These are phyloP conservation scores for Sarcophaga peregrina DNA, from an alignment of 1,140 invertebrate genomes.

Conservation along the genomic window DNA sequence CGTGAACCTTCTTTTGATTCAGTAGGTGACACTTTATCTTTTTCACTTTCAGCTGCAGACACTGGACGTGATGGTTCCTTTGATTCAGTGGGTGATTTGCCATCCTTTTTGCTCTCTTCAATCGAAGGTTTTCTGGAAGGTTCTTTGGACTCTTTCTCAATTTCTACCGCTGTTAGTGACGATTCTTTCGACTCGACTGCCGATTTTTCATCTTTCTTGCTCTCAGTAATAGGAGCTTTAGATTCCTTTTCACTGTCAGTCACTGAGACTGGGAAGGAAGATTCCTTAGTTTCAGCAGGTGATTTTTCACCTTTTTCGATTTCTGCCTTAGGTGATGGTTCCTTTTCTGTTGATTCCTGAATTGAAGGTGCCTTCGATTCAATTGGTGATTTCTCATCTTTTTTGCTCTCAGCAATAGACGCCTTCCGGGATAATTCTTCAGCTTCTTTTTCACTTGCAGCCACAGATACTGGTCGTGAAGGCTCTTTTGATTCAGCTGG, in stretches of 20 bases:
- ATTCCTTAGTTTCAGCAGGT: conserved; percentile 19
- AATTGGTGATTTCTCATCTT: conserved; percentile 19
- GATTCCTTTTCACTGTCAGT: conserved; percentile 32
- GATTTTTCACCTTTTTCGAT: conserved; percentile 42
- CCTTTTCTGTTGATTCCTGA: not conserved
- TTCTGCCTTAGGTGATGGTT: conserved; percentile 34
- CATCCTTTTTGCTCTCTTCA: conserved; percentile 39
- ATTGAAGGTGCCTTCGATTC: conserved; percentile 36
- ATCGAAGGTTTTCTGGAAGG: conserved; percentile 43
- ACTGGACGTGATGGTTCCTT: not conserved
- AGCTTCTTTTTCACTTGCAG: conserved; percentile 30
- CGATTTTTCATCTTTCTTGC: conserved; percentile 25
- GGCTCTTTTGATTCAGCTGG: not conserved
- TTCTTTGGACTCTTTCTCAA: conserved; percentile 18
- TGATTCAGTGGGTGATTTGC: conserved; percentile 25
- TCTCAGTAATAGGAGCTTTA: conserved; percentile 45
- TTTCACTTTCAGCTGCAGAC: not conserved
- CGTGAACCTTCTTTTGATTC: conserved; percentile 6
- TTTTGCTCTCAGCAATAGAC: conserved; percentile 6
- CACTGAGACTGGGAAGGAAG: conserved; percentile 39
- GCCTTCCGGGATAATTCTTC: not conserved
- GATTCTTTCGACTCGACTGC: conserved; percentile 44
- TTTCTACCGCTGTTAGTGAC: not conserved
- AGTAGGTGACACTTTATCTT: not conserved
- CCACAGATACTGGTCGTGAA: conserved; percentile 37